Percentiles rank a stretch among this genome's conserved stretches.
Evolutionary conservation across 2,797 vertebrate genomes (phyloP).

Genomic region (Acipenser oxyrinchus): DNA sequence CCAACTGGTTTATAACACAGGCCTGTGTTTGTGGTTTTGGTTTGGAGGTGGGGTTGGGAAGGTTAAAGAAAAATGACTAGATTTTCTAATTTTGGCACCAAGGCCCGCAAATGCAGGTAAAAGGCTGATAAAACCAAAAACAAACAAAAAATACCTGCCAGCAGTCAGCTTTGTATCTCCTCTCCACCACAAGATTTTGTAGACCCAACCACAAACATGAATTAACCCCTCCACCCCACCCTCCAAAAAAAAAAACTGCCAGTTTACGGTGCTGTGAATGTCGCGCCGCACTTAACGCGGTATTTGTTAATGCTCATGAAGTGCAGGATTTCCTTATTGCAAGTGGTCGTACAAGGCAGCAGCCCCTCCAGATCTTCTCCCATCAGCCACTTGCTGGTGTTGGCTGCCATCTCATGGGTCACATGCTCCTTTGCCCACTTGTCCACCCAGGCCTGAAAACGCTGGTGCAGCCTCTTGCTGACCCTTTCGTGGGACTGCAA

Average conservation of each 20-base stretch:
- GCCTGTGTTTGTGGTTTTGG: constrained; percentile 25
- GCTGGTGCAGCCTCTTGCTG: constrained; percentile 83
- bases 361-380: constrained; percentile 80
- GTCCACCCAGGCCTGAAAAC: constrained; percentile 87
- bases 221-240: too few relatives aligned
- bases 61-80: constrained; percentile 23
- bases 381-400: constrained; percentile 86
- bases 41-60: constrained; percentile 28
- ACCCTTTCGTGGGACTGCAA: constrained; percentile 88
- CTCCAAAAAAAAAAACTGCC: too few relatives aligned
- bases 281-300: constrained; percentile 80
- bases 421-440: constrained; percentile 87
- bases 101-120: constrained; percentile 46
- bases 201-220: too few relatives aligned
- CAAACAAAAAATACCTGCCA: constrained; percentile 39
- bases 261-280: constrained; percentile 59
- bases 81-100: constrained; percentile 58
- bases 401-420: constrained; percentile 76
- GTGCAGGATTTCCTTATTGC: constrained; percentile 78
- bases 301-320: constrained; percentile 94
- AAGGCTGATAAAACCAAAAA: constrained; percentile 53
- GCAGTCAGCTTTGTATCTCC: constrained; percentile 37
- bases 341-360: constrained; percentile 81
- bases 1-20: too few relatives aligned
- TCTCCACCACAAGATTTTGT: too few relatives aligned